Conservation (phyloP, 2,888 invertebrate genomes). For the Microctonus aethiopoides region DNA sequence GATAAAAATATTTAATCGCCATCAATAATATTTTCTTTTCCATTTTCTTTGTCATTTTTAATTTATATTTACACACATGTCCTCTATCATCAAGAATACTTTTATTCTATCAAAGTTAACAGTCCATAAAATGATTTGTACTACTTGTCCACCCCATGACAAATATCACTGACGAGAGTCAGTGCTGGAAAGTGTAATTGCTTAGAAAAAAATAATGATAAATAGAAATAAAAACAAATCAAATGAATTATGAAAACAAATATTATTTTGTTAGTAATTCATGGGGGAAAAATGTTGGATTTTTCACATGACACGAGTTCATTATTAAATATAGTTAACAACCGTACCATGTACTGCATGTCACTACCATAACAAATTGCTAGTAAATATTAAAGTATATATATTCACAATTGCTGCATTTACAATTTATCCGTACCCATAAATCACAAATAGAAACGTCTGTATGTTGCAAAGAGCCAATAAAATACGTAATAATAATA, state of each 20-base stretch:
- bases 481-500: not conserved
- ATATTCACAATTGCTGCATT: not conserved
- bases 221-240: not conserved
- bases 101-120: not conserved
- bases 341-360: not conserved
- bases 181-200: not conserved
- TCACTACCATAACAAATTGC: not conserved
- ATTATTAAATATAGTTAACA: not conserved
- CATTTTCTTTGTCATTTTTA: not conserved
- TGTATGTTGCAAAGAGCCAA: slow-evolving; percentile 27
- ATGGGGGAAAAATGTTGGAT: not conserved
- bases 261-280: not conserved
- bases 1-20: not conserved
- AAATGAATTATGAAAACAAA: not conserved
- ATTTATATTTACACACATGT: not conserved
- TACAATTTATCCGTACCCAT: not conserved
- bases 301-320: not conserved
- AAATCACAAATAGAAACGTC: slow-evolving; percentile 19
- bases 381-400: not conserved
- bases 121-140: not conserved
- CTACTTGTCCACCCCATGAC: not conserved
- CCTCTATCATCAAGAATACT: not conserved
- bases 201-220: not conserved
- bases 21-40: not conserved
- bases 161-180: not conserved